Evolutionary conservation across 2,888 invertebrate species (phyloP).

Genomic region (Cactoblastis cactorum): DNA sequence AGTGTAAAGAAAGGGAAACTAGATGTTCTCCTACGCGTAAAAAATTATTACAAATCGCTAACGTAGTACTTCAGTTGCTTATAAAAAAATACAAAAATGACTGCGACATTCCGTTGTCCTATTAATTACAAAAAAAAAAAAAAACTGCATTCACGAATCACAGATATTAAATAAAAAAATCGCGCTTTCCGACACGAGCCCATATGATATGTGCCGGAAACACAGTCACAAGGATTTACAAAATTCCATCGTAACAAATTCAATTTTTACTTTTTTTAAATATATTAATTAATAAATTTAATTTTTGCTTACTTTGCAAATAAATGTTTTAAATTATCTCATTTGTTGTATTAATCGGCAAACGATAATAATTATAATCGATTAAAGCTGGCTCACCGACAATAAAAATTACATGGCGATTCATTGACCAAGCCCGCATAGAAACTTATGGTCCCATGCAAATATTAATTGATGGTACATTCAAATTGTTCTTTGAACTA

Average conservation of each 20-base stretch:
- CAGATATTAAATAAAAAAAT: conserved; percentile 58
- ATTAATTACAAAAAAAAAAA: conserved; percentile 34
- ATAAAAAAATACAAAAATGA: conserved; percentile 42
- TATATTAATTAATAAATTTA: no score
- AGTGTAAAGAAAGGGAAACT: conserved; percentile 22
- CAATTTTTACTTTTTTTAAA: no score
- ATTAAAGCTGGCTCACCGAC: no score
- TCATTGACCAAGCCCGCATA: no score
- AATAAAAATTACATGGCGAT: no score
- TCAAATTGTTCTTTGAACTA: no score
- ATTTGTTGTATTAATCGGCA: no score
- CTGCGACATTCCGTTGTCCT: conserved; percentile 34
- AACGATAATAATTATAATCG: no score
- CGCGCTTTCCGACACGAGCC: conserved; percentile 45
- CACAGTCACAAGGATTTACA: conserved; percentile 1
- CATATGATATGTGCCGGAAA: conserved; percentile 62
- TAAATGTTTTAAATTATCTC: no score
- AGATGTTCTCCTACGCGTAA: conserved; percentile 32
- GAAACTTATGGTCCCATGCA: no score
- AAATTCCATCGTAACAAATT: not conserved
- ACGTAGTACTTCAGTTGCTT: conserved; percentile 30
- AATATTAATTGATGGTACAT: no score
- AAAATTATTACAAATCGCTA: conserved; percentile 37
- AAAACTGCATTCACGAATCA: conserved; percentile 65
- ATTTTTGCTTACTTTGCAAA: no score